Base-by-base conservation (phyloP, 2,888 invertebrate genomes). In the Plagodis pulveraria region DNA sequence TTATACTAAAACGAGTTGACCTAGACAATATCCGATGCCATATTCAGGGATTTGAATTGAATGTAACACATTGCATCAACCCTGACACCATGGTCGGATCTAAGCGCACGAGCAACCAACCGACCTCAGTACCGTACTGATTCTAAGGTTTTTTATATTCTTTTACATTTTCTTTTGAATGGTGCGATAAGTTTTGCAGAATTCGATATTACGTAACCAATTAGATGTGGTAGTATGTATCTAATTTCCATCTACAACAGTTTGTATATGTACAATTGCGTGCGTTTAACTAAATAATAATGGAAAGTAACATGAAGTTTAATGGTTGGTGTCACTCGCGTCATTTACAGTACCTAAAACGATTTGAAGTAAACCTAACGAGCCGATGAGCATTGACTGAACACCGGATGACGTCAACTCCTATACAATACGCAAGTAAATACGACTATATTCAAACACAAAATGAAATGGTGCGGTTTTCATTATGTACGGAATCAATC, bases 61-160 rank as follows among this genome's bases (percentile, higher is more conserved):
- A 78, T 74, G 73, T 76, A 72, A 70, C 67, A 71, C 55, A 57
- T 51, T 47, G 63, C 58, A 60, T 70, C 72, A 85, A 74, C 85
- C 83, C 80, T 84, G 84, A 84, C 79, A 79, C 72, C 81, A 83
- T 78, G 85, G 84, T 73, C 84, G 74, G 64, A 77, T 73, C 70
- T 68, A 72, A 67, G 71, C 65, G 70, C 74, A 75, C 73, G 77
- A 74, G 71, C 56, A 75, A 76, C 72, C 58, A 61, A 74, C 72
- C 72, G 80, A 71, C 81, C 81, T 83, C 73, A 76, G 70, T 73
- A 73, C 75, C 70, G 70, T 73, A 73, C 75, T 71, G 70, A 70
- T 72, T 75, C 67, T 72, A 76, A 80, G 77, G 74, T 70, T n/a
- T n/a, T n/a, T n/a, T n/a, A n/a, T n/a, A n/a, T n/a, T 81, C 74